Percentiles rank a stretch among this genome's conserved stretches.
Evolutionary conservation across 1,140 invertebrate species (phyloP).

Genomic region (Nasonia giraulti): DNA sequence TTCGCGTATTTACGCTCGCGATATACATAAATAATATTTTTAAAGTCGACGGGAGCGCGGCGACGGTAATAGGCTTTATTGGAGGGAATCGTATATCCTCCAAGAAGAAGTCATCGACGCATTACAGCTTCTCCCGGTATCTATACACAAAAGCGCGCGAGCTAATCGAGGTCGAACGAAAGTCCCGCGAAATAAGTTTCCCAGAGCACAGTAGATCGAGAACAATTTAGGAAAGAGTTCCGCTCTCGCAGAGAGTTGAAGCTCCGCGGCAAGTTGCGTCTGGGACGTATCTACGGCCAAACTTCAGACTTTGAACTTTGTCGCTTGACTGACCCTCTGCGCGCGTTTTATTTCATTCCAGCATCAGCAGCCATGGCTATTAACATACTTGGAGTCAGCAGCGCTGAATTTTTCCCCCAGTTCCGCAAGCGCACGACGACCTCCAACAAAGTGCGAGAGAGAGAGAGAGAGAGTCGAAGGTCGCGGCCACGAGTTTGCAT

Average conservation of each 20-base stretch:
- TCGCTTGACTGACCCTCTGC: slow-evolving; percentile 63
- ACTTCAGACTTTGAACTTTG: slow-evolving; percentile 70
- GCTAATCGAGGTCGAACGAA: slow-evolving; percentile 46
- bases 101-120: slow-evolving; percentile 13
- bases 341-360: slow-evolving; percentile 69
- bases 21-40: not conserved
- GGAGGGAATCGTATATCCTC: no score
- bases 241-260: not conserved
- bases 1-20: not conserved
- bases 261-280: slow-evolving; percentile 10
- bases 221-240: slow-evolving; percentile 53
- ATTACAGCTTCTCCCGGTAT: not conserved
- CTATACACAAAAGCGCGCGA: no score
- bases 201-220: slow-evolving; percentile 19
- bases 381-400: slow-evolving; percentile 68
- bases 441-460: slow-evolving; percentile 27
- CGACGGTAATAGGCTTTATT: not conserved
- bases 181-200: slow-evolving; percentile 32
- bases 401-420: slow-evolving; percentile 64
- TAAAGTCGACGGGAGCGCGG: not conserved
- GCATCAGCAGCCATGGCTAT: slow-evolving; percentile 57
- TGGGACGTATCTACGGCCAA: slow-evolving; percentile 56
- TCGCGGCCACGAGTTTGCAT: slow-evolving; percentile 60
- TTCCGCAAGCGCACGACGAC: slow-evolving; percentile 46
- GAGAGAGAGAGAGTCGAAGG: slow-evolving; percentile 34